Conservation (phyloP, 2,113 vertebrate genomes). For the Bostrychus sinensis region DNA sequence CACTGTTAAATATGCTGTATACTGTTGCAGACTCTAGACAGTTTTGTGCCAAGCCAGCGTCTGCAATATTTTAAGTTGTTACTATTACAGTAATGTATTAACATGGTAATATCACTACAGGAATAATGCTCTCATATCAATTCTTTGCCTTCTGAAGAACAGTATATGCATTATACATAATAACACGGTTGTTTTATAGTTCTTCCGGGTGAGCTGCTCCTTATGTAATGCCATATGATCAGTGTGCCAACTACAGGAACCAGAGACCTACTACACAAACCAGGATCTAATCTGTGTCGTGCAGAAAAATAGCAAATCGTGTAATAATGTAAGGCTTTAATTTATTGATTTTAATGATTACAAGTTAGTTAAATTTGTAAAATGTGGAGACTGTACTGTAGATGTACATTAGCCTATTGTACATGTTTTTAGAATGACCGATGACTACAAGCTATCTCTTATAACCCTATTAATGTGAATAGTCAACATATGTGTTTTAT, state of each 20-base stretch:
- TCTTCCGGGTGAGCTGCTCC: neutral
- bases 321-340: neutral
- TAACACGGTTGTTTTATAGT: neutral
- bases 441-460: neutral
- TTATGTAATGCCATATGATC: neutral
- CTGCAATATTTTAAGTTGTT: constrained; percentile 8
- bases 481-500: constrained; percentile 3
- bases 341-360: too few relatives aligned
- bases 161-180: neutral
- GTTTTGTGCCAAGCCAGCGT: constrained; percentile 14
- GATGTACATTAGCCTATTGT: constrained; percentile 8
- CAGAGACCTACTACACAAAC: neutral
- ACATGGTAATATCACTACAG: constrained; percentile 15
- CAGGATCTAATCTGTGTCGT: neutral
- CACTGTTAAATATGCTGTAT: constrained; percentile 9
- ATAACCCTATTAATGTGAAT: constrained; percentile 37
- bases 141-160: neutral
- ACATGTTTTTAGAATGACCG: constrained; percentile 1
- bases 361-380: neutral
- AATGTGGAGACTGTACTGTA: constrained; percentile 29
- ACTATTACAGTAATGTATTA: neutral
- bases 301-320: neutral
- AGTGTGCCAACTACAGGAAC: neutral
- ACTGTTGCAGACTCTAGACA: constrained; percentile 6
- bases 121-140: constrained; percentile 7